Conservation (phyloP, 2,113 vertebrate species). For the Brachyistius frenatus region DNA sequence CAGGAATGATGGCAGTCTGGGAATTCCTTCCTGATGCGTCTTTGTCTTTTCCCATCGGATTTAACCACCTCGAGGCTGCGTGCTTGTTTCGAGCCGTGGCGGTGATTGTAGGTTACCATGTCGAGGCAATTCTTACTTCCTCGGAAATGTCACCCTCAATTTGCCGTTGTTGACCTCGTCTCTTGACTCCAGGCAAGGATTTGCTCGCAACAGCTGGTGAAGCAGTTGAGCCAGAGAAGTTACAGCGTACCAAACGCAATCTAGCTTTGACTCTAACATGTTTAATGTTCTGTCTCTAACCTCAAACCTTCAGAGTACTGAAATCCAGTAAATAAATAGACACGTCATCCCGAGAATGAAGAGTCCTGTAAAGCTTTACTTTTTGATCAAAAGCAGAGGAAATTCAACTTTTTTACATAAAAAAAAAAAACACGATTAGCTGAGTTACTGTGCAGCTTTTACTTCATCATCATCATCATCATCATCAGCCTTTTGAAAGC, state of each 20-base stretch:
- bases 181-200: constrained; percentile 19
- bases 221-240: not conserved
- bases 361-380: too few relatives aligned
- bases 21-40: constrained; percentile 67
- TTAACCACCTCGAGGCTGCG: constrained; percentile 28
- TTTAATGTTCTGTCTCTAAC: not conserved
- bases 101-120: constrained; percentile 50
- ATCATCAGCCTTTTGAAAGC: not conserved
- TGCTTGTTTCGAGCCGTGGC: not conserved
- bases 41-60: constrained; percentile 23
- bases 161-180: constrained; percentile 37
- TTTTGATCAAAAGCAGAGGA: too few relatives aligned
- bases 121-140: constrained; percentile 10
- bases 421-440: too few relatives aligned
- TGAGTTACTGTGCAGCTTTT: too few relatives aligned
- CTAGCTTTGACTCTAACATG: not conserved
- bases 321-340: too few relatives aligned
- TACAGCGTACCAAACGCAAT: not conserved
- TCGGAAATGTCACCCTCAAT: constrained; percentile 33
- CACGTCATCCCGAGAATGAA: too few relatives aligned
- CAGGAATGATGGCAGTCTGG: constrained; percentile 73
- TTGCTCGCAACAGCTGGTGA: not conserved
- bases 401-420: not conserved
- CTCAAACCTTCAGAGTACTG: not conserved
- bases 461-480: too few relatives aligned